Conservation (phyloP, 1,140 invertebrate genomes). For the Araneus ventricosus region DNA sequence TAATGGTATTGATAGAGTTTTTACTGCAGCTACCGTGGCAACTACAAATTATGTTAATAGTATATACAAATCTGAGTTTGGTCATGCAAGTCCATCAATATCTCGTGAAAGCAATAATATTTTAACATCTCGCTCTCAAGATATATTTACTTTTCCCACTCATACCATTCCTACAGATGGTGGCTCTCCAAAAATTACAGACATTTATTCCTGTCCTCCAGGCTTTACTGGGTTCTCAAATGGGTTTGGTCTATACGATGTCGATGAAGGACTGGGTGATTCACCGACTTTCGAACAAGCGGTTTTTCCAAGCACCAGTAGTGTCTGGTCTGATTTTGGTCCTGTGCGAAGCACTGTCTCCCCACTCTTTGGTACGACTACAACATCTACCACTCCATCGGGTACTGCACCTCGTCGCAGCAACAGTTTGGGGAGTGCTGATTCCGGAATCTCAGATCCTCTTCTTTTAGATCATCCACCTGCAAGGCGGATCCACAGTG, state of each 20-base stretch:
- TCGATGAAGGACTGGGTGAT: constrained; percentile 81
- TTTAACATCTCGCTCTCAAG: constrained; percentile 73
- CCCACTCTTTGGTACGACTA: constrained; percentile 76
- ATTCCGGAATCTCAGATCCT: constrained; percentile 77
- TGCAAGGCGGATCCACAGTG: constrained; percentile 80
- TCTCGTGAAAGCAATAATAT: constrained; percentile 78
- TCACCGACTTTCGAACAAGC: constrained; percentile 81
- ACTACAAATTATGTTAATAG: constrained; percentile 76
- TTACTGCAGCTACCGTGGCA: constrained; percentile 70
- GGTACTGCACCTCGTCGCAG: constrained; percentile 76
- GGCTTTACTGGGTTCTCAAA: constrained; percentile 75
- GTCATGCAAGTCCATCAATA: constrained; percentile 76
- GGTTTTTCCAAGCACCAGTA: constrained; percentile 77
- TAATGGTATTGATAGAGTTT: constrained; percentile 80
- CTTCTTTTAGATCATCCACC: constrained; percentile 79
- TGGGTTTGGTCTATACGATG: constrained; percentile 79
- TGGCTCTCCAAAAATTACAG: constrained; percentile 77
- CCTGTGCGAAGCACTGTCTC: constrained; percentile 79
- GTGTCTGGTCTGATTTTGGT: constrained; percentile 79
- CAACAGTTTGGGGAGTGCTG: constrained; percentile 70
- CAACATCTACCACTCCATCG: constrained; percentile 77
- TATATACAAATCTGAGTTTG: constrained; percentile 78
- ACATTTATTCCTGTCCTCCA: constrained; percentile 76
- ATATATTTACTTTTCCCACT: constrained; percentile 78
- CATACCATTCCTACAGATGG: constrained; percentile 76